phyloP scores from a whole-genome alignment of 1,140 invertebrate species.

The Drosophila dunni region DNA sequence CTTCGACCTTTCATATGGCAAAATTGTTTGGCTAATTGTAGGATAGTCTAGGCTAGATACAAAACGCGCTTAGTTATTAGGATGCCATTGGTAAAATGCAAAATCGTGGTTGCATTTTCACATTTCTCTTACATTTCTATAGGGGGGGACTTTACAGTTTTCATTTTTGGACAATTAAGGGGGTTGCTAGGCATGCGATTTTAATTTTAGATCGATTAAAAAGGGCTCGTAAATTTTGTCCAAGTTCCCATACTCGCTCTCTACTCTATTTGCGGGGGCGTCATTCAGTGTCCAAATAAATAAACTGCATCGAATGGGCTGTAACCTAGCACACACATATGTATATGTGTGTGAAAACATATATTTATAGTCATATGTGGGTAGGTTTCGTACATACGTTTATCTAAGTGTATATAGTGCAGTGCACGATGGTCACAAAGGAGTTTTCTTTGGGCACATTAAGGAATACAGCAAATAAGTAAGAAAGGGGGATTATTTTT shows the following conservation, averaged over 20 bases:
- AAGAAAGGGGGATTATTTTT: too few species aligned
- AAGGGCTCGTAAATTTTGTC: constrained; percentile 49
- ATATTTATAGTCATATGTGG: constrained; percentile 4
- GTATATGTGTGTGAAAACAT: not conserved
- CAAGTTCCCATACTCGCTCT: not conserved
- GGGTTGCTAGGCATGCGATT: constrained; percentile 51
- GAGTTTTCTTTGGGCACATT: too few species aligned
- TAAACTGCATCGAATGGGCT: constrained; percentile 60
- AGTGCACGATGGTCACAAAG: too few species aligned
- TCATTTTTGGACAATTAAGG: constrained; percentile 21
- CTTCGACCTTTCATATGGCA: not conserved
- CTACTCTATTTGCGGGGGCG: constrained; percentile 42
- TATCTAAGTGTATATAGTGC: too few species aligned
- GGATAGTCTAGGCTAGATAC: constrained; percentile 3
- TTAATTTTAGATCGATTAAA: constrained; percentile 54
- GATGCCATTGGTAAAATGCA: constrained; percentile 42
- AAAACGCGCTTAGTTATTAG: constrained; percentile 23
- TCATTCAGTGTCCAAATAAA: constrained; percentile 72
- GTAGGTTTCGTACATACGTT: constrained; percentile 8
- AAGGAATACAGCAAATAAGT: too few species aligned
- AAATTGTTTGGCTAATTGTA: constrained; percentile 10
- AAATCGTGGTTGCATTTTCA: constrained; percentile 27
- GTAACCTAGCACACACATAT: constrained; percentile 23
- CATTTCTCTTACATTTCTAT: not conserved
- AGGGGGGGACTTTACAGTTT: not conserved